These are phyloP conservation scores for Anhinga rufa DNA, from an alignment of 2,113 vertebrate species.

Conservation along the genomic window DNA sequence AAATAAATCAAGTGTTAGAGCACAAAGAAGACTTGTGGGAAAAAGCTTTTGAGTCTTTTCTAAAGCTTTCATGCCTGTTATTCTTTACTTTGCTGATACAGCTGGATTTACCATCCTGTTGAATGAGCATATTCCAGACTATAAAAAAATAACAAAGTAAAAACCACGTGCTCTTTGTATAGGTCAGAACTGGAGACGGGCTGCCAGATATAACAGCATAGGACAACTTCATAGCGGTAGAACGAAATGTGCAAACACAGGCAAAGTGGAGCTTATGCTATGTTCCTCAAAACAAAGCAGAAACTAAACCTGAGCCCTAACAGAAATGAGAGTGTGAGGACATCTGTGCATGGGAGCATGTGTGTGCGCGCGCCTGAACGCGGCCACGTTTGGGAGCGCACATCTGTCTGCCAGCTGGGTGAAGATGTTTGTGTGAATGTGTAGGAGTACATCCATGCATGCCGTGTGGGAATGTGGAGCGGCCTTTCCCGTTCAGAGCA, in stretches of 20 bases:
- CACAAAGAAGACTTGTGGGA: slow-evolving; percentile 61
- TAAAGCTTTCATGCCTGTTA: slow-evolving; percentile 57
- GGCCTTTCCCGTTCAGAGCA: not conserved
- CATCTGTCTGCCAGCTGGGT: slow-evolving; percentile 24
- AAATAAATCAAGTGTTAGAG: slow-evolving; percentile 57
- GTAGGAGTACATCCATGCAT: not conserved
- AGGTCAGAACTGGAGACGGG: not conserved
- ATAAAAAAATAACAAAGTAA: slow-evolving; percentile 31
- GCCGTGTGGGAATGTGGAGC: not conserved
- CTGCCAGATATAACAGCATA: slow-evolving; percentile 42
- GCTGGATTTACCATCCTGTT: slow-evolving; percentile 55
- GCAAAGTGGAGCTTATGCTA: not conserved
- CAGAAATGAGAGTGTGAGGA: not conserved
- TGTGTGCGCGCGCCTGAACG: not conserved
- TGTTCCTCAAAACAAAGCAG: not conserved
- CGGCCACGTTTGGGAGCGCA: not conserved
- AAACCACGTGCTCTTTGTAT: slow-evolving; percentile 34
- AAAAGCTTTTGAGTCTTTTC: slow-evolving; percentile 46
- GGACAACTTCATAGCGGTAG: not conserved
- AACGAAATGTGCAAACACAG: not conserved
- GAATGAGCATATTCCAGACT: slow-evolving; percentile 51
- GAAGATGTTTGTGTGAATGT: not conserved
- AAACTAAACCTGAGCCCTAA: not conserved
- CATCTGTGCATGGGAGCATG: not conserved
- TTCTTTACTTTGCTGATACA: slow-evolving; percentile 60